Base-by-base conservation (phyloP, 2,888 invertebrate species). In the Eurois occulta region DNA sequence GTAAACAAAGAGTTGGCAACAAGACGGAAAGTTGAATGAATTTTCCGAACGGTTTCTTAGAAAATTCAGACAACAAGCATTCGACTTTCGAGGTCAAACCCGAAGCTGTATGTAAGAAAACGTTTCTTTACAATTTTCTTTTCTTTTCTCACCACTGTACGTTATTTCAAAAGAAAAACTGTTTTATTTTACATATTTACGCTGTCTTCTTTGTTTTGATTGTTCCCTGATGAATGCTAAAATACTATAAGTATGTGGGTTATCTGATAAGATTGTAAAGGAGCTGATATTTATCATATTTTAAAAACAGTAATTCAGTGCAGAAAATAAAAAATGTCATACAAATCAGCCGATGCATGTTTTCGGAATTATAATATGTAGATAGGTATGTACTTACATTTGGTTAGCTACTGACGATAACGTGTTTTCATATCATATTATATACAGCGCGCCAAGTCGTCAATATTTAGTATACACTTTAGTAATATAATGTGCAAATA, bases 1-100 rank as follows among this genome's bases (percentile, higher is more conserved):
- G 84, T 85, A 86, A 88, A 88, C 81, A 83, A 79, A 71, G 67
- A 69, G 70, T 87, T 87, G 87, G 84, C 89, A 84, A 64, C 81
- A 48, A 66, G n/a, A 86, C 62, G 46, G 46, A 46, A 84, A 81
- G 72, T 77, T 77, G 74, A 71, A 77, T 75, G 78, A 78, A 77
- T 79, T 76, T 71, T 67, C 35, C 43, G 38, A 83, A 52, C 58
- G 48, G 35, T 28, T 62, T 75, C 35, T 66, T 5, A 60, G 52
- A 71, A 81, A 78, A 55, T 71, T 71, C 35, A 58, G 16, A 60
- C 62, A 70, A 67, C 66, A 48, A 74, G 28, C 72, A 72, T 64
- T 71, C 18, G 43, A 41, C 52, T 52, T 82, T 75, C 72, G 48
- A 80, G 77, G 77, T 73, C 79, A 52, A 79, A 65, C 43, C 32